A percentile compares a stretch with the other conserved stretches of the same genome.
These are phyloP conservation scores for Alligator mississippiensis DNA, from an alignment of 2,113 vertebrate genomes.

Conservation along the genomic window DNA sequence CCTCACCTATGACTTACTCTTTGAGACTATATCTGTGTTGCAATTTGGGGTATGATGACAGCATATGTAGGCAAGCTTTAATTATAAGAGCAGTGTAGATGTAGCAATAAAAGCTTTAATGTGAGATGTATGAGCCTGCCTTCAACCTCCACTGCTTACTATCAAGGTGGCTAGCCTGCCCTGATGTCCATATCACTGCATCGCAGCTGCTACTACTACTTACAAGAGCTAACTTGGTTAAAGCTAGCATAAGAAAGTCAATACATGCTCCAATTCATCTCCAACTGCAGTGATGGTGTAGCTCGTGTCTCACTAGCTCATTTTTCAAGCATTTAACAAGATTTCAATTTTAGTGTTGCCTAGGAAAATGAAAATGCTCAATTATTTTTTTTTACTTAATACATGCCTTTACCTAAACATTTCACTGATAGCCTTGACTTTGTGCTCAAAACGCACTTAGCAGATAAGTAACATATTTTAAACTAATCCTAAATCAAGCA, in stretches of 20 bases:
- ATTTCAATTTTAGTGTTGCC: background rate
- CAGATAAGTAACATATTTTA: background rate
- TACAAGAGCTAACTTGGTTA: background rate
- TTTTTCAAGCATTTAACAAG: too few species aligned
- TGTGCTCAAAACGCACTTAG: background rate
- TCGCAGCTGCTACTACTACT: background rate
- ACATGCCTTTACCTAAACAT: background rate
- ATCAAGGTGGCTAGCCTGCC: background rate
- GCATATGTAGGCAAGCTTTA: background rate
- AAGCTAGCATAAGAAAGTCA: accelerated
- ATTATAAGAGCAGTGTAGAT: background rate
- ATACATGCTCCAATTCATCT: accelerated
- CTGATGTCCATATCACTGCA: background rate
- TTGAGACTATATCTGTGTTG: background rate
- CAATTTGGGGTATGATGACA: background rate
- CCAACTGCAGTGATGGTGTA: background rate
- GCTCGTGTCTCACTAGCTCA: too few species aligned
- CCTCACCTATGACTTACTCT: background rate
- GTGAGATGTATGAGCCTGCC: background rate
- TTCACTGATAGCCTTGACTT: background rate
- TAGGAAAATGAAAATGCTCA: background rate
- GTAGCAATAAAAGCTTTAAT: background rate
- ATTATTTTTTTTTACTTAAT: background rate
- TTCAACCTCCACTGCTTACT: background rate
- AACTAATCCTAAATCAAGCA: background rate